phyloP scores from a whole-genome alignment of 2,888 invertebrate genomes.

The Patella pellucida region DNA sequence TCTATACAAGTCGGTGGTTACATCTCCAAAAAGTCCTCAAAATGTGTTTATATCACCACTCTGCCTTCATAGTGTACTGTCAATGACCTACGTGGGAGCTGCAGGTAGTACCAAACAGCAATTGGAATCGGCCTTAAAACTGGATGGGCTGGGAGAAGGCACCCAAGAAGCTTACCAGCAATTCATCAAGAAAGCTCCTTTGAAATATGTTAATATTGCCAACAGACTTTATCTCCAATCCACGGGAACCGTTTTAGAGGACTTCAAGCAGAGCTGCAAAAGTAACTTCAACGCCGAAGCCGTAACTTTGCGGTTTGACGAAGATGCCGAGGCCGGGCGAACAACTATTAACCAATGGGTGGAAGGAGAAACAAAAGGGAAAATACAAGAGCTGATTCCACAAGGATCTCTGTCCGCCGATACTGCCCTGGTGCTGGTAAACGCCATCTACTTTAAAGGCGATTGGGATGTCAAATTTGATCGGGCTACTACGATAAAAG shows the following conservation, averaged over 20 bases:
- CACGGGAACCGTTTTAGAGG: not conserved
- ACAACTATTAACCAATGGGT: not conserved
- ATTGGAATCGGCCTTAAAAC: not conserved
- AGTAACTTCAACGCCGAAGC: not conserved
- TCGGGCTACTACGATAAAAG: not conserved
- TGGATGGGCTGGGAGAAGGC: not conserved
- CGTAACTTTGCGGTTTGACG: not conserved
- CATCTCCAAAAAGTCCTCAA: not conserved
- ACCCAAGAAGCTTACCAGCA: not conserved
- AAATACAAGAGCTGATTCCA: not conserved
- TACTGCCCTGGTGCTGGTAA: not conserved
- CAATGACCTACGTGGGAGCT: not conserved
- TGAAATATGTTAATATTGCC: not conserved
- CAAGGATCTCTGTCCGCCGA: not conserved
- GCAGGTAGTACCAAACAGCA: not conserved
- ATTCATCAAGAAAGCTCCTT: not conserved
- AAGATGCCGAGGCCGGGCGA: not conserved
- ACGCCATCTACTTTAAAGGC: not conserved
- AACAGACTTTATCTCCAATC: not conserved
- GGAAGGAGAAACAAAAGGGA: not conserved
- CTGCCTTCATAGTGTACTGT: not conserved
- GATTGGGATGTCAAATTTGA: conserved; percentile 8
- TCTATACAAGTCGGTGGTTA: not conserved
- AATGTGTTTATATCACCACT: not conserved
- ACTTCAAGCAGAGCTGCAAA: not conserved